phyloP scores from a whole-genome alignment of 2,888 invertebrate genomes.

The Leptinotarsa rubiginosa region DNA sequence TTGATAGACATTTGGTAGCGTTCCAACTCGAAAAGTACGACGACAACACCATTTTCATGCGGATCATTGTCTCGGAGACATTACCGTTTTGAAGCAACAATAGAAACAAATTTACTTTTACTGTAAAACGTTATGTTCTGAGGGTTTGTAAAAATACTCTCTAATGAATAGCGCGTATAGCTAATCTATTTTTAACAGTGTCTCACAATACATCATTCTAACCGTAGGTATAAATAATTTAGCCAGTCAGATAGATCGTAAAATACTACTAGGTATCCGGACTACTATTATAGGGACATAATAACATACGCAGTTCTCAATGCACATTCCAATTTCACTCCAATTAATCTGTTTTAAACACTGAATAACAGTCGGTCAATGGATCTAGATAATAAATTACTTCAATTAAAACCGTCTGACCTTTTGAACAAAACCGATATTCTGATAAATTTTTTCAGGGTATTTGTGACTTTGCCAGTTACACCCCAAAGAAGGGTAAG shows the following conservation, averaged over 20 bases:
- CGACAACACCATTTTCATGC: conserved; percentile 29
- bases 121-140: too few species aligned
- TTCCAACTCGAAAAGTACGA: conserved; percentile 37
- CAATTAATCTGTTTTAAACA: too few species aligned
- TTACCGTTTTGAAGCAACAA: conserved; percentile 16
- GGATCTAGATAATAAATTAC: too few species aligned
- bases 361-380: too few species aligned
- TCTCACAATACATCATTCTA: conserved; percentile 15
- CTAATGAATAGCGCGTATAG: background rate
- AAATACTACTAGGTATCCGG: conserved; percentile 14
- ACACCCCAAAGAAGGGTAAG: too few species aligned
- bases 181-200: background rate
- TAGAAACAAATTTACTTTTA: background rate
- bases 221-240: conserved; percentile 17
- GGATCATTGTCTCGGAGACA: conserved; percentile 24
- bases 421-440: too few species aligned
- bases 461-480: too few species aligned
- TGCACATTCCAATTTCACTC: too few species aligned
- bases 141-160: background rate
- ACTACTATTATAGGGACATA: background rate
- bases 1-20: conserved; percentile 51
- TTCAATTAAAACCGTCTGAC: too few species aligned
- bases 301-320: background rate
- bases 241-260: conserved; percentile 16
- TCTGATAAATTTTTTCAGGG: too few species aligned